These are phyloP conservation scores for Volucella inflata DNA, from an alignment of 2,888 invertebrate genomes.

Conservation along the genomic window DNA sequence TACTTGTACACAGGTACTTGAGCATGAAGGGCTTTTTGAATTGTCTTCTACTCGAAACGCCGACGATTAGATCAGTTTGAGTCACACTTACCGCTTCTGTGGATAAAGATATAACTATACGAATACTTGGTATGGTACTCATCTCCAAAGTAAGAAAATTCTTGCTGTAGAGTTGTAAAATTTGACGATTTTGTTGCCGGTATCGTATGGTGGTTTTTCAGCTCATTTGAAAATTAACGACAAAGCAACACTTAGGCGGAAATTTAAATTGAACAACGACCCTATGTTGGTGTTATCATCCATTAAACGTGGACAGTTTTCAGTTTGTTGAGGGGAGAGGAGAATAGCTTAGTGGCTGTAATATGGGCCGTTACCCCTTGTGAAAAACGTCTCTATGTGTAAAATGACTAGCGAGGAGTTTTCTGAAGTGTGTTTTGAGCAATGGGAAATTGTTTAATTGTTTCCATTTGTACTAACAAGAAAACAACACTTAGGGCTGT, in stretches of 20 bases:
- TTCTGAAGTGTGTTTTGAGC: conserved; percentile 67
- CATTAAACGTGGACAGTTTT: conserved; percentile 69
- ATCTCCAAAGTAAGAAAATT: too few species aligned
- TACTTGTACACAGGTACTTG: conserved; percentile 67
- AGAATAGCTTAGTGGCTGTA: conserved; percentile 68
- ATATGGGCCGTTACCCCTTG: conserved; percentile 61
- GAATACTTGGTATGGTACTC: too few species aligned
- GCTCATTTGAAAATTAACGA: conserved; percentile 72
- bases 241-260: conserved; percentile 63
- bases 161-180: conserved; percentile 29
- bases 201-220: conserved; percentile 66
- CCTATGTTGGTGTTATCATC: conserved; percentile 60
- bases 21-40: conserved; percentile 60
- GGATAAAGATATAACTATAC: conserved; percentile 11
- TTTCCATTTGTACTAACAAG: conserved; percentile 78
- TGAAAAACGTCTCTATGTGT: conserved; percentile 41
- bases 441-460: conserved; percentile 78
- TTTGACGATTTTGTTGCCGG: conserved; percentile 34
- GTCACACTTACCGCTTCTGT: conserved; percentile 62
- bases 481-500: conserved; percentile 70
- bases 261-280: conserved; percentile 69
- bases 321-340: conserved; percentile 37
- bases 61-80: conserved; percentile 71
- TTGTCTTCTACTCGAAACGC: conserved; percentile 68
- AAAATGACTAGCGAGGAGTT: conserved; percentile 29